Base-by-base conservation (phyloP, 2,113 vertebrate species). In the Brachypodius melanocephalos region DNA sequence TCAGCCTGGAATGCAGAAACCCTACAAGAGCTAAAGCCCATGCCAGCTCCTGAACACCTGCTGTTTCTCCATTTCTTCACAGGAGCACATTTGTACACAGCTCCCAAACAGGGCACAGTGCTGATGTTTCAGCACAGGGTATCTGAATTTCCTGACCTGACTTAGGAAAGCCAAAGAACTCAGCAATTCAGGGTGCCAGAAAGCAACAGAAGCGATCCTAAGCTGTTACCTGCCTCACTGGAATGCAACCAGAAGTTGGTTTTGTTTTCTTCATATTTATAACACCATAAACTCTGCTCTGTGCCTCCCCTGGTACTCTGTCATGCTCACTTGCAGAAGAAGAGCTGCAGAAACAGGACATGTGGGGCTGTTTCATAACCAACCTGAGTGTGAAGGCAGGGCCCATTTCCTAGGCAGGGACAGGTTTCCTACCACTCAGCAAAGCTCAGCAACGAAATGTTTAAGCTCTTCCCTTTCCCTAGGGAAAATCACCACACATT, bases 251-350 rank as follows among this genome's bases (percentile, higher is more conserved):
- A 68, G 36, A 61, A 38, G 25, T 12, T 5, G 2, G 10, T 11
- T 93, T 73, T 0, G 2, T 75, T 85, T 78, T 46, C 25, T 42
- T 19, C 14, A 0, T 22, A 18, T 43, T 74, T 69, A 0, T 61
- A 66, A 45, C 16, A 49, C 32, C 43, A 43, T 5, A 26, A 46
- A 45, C 29, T 38, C 38, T 38, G 38, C 34, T 22, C 38, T 17
- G 48, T 48, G 77, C 62, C 46, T 42, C 54, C 74, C 29, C 49
- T 52, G 11, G 46, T 46, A 25, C 61, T 18, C 31, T 38, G 52
- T 6, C 58, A 38, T 2, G 28, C n/a, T 81, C 81, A 71, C 43
- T 22, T 15, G 68, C 17, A 75, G 26, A 49, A 57, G 54, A 36
- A 10, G 32, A 71, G 61, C 24, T 61, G 78, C 52, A 89, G 40